Conservation (phyloP, 1,140 invertebrate genomes). For the Oedothorax gibbosus region DNA sequence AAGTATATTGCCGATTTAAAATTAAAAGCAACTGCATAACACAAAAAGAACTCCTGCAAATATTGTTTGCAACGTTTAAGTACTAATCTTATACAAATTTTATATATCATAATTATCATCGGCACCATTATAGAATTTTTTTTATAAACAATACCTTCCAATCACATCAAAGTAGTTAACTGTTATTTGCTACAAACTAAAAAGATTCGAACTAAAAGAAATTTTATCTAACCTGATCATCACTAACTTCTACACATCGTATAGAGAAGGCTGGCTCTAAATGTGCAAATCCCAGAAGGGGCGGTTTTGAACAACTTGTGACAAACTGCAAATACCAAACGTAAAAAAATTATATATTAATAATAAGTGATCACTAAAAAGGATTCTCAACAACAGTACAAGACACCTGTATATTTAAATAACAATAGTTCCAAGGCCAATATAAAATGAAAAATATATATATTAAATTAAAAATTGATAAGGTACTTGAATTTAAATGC, state of each 20-base stretch:
- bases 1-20: too few species aligned
- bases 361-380: background rate
- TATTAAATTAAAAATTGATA: too few species aligned
- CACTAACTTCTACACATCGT: slow-evolving; percentile 97
- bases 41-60: too few species aligned
- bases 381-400: too few species aligned
- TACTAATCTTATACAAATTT: too few species aligned
- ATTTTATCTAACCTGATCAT: slow-evolving; percentile 81
- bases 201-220: too few species aligned
- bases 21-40: too few species aligned
- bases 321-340: slow-evolving; percentile 82
- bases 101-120: too few species aligned
- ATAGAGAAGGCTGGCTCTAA: slow-evolving; percentile 99
- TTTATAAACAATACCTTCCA: background rate
- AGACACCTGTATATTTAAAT: background rate
- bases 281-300: slow-evolving; percentile 95
- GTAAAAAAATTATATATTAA: background rate
- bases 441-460: too few species aligned
- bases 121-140: background rate
- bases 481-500: too few species aligned
- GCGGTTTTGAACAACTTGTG: slow-evolving; percentile 98
- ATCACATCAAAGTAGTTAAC: background rate
- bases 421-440: background rate
- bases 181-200: too few species aligned
- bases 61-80: too few species aligned